These are phyloP conservation scores for Caenorhabditis sp. DNA, from an alignment of 2,888 invertebrate species.

Conservation along the genomic window DNA sequence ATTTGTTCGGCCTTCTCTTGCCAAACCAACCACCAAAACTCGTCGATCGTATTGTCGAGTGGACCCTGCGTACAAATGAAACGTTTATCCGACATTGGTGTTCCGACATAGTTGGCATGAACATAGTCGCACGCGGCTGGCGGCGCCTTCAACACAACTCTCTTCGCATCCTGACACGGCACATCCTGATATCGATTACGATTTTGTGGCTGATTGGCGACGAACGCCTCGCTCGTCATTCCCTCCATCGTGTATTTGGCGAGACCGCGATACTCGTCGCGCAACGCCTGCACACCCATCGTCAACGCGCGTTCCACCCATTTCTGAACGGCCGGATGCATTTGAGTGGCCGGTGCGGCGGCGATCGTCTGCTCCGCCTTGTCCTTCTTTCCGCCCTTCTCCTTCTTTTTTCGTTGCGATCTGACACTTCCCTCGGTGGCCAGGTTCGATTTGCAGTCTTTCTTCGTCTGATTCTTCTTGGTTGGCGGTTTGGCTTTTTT, in stretches of 20 bases:
- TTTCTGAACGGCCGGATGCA: slow-evolving; percentile 25
- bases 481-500: neutral
- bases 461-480: neutral
- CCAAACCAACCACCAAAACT: slow-evolving; percentile 48
- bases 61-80: slow-evolving; percentile 62
- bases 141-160: slow-evolving; percentile 48
- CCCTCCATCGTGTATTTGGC: slow-evolving; percentile 49
- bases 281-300: slow-evolving; percentile 47
- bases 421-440: neutral
- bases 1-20: slow-evolving; percentile 43
- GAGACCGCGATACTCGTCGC: slow-evolving; percentile 52
- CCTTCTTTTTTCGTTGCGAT: slow-evolving; percentile 2
- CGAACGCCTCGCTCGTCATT: slow-evolving; percentile 49
- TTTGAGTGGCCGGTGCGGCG: slow-evolving; percentile 4
- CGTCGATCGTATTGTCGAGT: slow-evolving; percentile 42
- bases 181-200: slow-evolving; percentile 47
- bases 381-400: slow-evolving; percentile 14
- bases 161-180: slow-evolving; percentile 53
- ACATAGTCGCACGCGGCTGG: slow-evolving; percentile 47
- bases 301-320: slow-evolving; percentile 45
- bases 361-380: slow-evolving; percentile 10
- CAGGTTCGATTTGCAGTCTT: neutral
- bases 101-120: slow-evolving; percentile 58
- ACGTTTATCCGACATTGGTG: slow-evolving; percentile 41
- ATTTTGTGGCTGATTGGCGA: slow-evolving; percentile 28